Conservation (phyloP, 2,888 invertebrate genomes). For the Strigamia maritima region DNA sequence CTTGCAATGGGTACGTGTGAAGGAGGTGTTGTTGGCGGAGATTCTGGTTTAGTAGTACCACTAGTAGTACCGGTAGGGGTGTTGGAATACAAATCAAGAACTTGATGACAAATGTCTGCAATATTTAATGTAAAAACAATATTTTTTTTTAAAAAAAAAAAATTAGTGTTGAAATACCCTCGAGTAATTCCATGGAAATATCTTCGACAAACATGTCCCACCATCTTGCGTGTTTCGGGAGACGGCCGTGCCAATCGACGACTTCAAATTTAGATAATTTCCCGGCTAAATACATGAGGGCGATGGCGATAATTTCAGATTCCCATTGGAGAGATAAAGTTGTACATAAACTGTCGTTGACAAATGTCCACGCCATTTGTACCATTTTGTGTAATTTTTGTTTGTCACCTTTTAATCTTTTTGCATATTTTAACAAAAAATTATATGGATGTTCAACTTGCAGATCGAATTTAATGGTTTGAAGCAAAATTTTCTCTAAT, state of each 20-base stretch:
- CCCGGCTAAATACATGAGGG: slow-evolving; percentile 93
- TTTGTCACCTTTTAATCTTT: slow-evolving; percentile 88
- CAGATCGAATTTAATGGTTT: slow-evolving; percentile 97
- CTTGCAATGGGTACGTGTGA: neutral
- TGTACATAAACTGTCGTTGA: slow-evolving; percentile 96
- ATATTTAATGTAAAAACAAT: neutral
- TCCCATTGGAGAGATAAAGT: slow-evolving; percentile 97
- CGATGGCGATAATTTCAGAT: slow-evolving; percentile 96
- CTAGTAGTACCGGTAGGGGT: slow-evolving; percentile 57
- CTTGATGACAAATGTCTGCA: slow-evolving; percentile 88
- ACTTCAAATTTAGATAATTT: slow-evolving; percentile 95
- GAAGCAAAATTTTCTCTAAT: slow-evolving; percentile 87
- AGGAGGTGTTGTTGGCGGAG: slow-evolving; percentile 44
- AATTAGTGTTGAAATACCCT: slow-evolving; percentile 59
- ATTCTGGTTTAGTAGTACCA: slow-evolving; percentile 53
- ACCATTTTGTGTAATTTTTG: slow-evolving; percentile 93
- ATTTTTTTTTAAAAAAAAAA: neutral
- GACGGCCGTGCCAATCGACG: slow-evolving; percentile 82
- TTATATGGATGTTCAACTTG: slow-evolving; percentile 97
- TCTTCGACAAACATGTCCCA: slow-evolving; percentile 98
- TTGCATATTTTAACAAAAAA: slow-evolving; percentile 87
- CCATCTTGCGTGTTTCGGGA: slow-evolving; percentile 77
- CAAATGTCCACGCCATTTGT: slow-evolving; percentile 99
- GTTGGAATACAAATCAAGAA: slow-evolving; percentile 83
- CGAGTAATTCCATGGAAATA: slow-evolving; percentile 86